These are phyloP conservation scores for Oxytorus armatus DNA, from an alignment of 2,888 invertebrate species.

Conservation along the genomic window DNA sequence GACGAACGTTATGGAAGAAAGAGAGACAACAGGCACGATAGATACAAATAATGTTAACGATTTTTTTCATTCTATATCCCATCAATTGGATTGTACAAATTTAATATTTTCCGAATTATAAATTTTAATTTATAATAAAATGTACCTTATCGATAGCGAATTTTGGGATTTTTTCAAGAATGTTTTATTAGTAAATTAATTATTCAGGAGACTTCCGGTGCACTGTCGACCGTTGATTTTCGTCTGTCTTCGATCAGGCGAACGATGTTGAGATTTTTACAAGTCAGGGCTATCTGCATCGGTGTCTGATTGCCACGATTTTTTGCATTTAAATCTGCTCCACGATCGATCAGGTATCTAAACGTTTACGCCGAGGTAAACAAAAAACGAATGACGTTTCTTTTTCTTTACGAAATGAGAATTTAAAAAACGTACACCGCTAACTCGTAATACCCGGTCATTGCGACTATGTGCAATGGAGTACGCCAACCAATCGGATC, in stretches of 20 bases:
- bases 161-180: not conserved
- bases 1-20: conserved; percentile 60
- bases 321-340: conserved; percentile 64
- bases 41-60: conserved; percentile 55
- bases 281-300: conserved; percentile 65
- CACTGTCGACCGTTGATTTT: conserved; percentile 9
- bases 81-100: conserved; percentile 60
- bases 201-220: not conserved
- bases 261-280: conserved; percentile 61
- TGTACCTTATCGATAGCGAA: not conserved
- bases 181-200: not conserved
- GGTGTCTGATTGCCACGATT: conserved; percentile 66
- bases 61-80: not conserved
- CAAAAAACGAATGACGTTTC: not conserved
- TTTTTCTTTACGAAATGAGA: not conserved
- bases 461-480: conserved; percentile 66
- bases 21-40: conserved; percentile 56
- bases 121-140: no score
- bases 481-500: conserved; percentile 66
- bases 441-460: conserved; percentile 62
- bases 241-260: conserved; percentile 61
- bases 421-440: conserved; percentile 63
- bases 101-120: conserved; percentile 46
- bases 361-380: not conserved
- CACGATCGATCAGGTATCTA: conserved; percentile 65